Conservation (phyloP, 2,797 vertebrate genomes). For the Chelon auratus region DNA sequence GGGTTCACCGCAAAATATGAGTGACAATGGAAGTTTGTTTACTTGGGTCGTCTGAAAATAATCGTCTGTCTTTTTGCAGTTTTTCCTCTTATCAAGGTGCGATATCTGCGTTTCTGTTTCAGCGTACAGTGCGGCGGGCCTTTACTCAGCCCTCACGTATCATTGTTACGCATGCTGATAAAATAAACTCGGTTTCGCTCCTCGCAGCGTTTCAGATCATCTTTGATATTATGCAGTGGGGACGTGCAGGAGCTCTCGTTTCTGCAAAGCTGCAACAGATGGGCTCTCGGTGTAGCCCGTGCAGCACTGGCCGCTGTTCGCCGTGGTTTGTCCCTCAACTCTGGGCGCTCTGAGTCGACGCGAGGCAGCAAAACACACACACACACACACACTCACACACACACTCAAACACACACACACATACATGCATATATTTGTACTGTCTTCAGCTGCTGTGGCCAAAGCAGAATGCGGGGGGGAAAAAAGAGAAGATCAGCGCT, state of each 20-base stretch:
- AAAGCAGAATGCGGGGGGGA: conserved; percentile 36
- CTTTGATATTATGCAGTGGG: conserved; percentile 22
- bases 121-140: not conserved
- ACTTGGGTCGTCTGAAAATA: not conserved
- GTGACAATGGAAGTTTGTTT: conserved; percentile 23
- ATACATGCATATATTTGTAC: not conserved
- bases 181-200: conserved; percentile 6
- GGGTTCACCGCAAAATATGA: too few relatives aligned
- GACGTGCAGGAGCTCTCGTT: conserved; percentile 38
- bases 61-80: conserved; percentile 2
- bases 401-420: too few relatives aligned
- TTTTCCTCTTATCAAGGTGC: conserved; percentile 18
- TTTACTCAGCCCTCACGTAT: conserved; percentile 18
- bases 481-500: conserved; percentile 52
- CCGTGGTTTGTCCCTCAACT: conserved; percentile 50
- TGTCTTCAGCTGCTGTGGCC: conserved; percentile 53
- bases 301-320: conserved; percentile 13
- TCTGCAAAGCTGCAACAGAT: conserved; percentile 45
- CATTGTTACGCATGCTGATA: conserved; percentile 11
- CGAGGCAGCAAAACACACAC: conserved; percentile 26
- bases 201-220: conserved; percentile 17
- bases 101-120: conserved; percentile 1
- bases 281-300: conserved; percentile 14
- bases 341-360: conserved; percentile 35
- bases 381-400: too few relatives aligned